Conservation (phyloP, 2,888 invertebrate genomes). For the Osmoderma eremita region DNA sequence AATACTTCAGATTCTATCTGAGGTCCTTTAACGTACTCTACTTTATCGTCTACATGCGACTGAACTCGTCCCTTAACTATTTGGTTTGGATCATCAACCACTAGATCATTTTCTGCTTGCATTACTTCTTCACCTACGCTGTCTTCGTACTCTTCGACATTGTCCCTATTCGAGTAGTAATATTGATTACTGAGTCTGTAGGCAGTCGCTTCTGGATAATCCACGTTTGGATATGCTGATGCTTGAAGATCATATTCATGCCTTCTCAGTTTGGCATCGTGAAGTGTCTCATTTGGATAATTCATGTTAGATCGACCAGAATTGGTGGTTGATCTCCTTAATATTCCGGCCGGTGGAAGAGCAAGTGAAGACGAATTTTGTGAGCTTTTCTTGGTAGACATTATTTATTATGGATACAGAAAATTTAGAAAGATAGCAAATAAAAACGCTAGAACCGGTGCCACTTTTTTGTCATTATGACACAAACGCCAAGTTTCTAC, state of each 20-base stretch:
- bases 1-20: too few relatives aligned
- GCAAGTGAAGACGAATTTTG: neutral
- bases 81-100: neutral
- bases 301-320: neutral
- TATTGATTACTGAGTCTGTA: neutral
- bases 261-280: neutral
- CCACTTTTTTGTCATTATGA: too few relatives aligned
- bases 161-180: neutral
- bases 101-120: neutral
- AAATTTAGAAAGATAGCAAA: too few relatives aligned
- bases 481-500: too few relatives aligned
- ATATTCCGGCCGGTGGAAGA: neutral
- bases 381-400: neutral
- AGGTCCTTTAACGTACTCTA: slow-evolving; percentile 10
- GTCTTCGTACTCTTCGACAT: neutral
- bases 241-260: neutral
- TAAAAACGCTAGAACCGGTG: too few relatives aligned
- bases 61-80: neutral
- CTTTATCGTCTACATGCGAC: neutral
- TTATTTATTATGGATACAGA: neutral
- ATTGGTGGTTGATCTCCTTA: neutral
- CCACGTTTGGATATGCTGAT: neutral
- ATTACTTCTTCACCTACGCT: neutral
- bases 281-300: neutral
- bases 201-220: too few relatives aligned